A percentile compares a stretch with the other conserved stretches of the same genome.
phyloP scores from a whole-genome alignment of 2,888 invertebrate genomes.

The Tineola bisselliella region DNA sequence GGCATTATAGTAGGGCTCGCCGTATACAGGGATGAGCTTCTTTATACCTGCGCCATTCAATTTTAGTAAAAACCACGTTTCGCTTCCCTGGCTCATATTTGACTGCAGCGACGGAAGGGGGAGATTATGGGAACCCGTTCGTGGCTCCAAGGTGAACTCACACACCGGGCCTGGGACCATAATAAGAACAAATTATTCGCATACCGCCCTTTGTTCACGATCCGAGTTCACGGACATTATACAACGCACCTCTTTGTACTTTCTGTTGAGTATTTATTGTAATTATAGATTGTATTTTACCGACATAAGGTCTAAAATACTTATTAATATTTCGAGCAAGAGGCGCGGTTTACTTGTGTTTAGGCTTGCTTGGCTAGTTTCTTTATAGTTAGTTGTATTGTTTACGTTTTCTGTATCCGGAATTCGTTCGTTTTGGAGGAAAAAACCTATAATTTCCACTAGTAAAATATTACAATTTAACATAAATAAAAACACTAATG shows the following conservation, averaged over 20 bases:
- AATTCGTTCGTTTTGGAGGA: background rate
- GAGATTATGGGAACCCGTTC: constrained; percentile 49
- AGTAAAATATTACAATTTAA: too few species aligned
- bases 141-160: constrained; percentile 51
- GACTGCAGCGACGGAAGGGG: constrained; percentile 22
- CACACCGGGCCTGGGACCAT: constrained; percentile 40
- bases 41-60: constrained; percentile 21
- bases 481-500: too few species aligned
- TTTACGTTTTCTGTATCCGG: background rate
- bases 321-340: background rate
- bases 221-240: constrained; percentile 43
- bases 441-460: too few species aligned
- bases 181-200: constrained; percentile 55
- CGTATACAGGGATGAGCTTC: background rate
- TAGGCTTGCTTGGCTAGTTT: background rate
- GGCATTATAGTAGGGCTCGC: background rate
- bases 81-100: constrained; percentile 11
- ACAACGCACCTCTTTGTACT: constrained; percentile 2
- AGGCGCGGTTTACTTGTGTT: background rate
- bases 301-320: background rate
- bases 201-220: constrained; percentile 54
- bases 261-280: background rate
- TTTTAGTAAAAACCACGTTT: constrained; percentile 27
- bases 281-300: background rate
- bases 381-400: background rate